Evolutionary conservation across 2,888 invertebrate species (phyloP), one percentile per base, ranked within the genome.

Genomic region (Euzetes globulus): DNA sequence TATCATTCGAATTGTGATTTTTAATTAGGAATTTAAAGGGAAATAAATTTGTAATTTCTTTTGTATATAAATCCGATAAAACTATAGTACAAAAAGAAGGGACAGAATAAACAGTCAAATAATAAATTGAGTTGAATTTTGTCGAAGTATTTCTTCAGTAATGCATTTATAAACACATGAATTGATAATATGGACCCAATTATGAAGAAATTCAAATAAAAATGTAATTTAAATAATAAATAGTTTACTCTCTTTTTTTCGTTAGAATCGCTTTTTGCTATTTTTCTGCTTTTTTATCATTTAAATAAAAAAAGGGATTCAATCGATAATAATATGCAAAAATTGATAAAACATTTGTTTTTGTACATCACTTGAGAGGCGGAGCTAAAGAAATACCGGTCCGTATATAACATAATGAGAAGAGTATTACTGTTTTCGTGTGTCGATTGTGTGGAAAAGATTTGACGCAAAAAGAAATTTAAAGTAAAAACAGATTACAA

Each of bases 401-500:
- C 47, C 5, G 5, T 17, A n/a, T 9, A n/a, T 5, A n/a, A 9
- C n/a, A 47, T 13, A 47, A n/a, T 47, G 47, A 47, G 47, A 47
- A 55, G 55, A 55, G 55, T 55, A 55, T 55, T 55, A 55, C 55
- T 55, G 55, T 55, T 55, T 17, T 55, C 7, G 52, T n/a, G n/a
- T n/a, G n/a, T n/a, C n/a, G n/a, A n/a, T 55, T 55, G 55, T 55
- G 55, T 55, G 22, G 19, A 25, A 55, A 25, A 19, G 19, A 55
- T 63, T 27, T 63, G 27, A 22, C 25, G 29, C 25, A 63, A 27
- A 29, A 63, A 58, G n/a, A n/a, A n/a, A n/a, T n/a, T 58, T 19
- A 22, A n/a, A 50, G n/a, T 50, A 50, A 33, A 33, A 33, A 33
- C 33, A 33, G 33, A 6, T 33, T 33, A 50, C n/a, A 50, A 50